These are phyloP conservation scores for Euschistus heros DNA, from an alignment of 1,140 invertebrate species.

Conservation along the genomic window DNA sequence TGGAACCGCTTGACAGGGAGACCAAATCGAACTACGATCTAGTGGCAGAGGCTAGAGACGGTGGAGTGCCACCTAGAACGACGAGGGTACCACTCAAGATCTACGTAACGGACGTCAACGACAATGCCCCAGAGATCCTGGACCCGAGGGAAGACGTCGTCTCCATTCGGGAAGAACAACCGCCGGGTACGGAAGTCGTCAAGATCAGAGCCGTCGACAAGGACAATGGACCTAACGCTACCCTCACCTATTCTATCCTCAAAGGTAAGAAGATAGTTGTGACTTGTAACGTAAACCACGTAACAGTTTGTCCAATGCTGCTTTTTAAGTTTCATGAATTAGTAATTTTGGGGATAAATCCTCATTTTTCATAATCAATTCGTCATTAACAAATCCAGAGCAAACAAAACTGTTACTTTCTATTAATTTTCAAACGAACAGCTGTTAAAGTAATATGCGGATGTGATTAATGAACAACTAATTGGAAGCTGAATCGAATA, in stretches of 20 bases:
- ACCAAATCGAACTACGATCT: slow-evolving; percentile 62
- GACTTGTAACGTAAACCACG: too few species aligned
- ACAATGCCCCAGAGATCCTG: slow-evolving; percentile 79
- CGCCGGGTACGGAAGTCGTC: slow-evolving; percentile 72
- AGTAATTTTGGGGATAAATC: too few species aligned
- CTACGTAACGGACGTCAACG: slow-evolving; percentile 72
- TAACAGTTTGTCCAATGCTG: too few species aligned
- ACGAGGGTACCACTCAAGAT: slow-evolving; percentile 62
- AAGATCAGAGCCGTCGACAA: slow-evolving; percentile 72
- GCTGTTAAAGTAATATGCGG: too few species aligned
- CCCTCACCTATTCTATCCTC: slow-evolving; percentile 75
- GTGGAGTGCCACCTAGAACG: slow-evolving; percentile 63
- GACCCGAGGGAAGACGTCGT: slow-evolving; percentile 79
- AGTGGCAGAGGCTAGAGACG: slow-evolving; percentile 73
- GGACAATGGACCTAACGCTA: slow-evolving; percentile 78
- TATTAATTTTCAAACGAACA: too few species aligned
- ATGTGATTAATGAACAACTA: too few species aligned
- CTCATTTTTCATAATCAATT: too few species aligned
- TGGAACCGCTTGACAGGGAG: slow-evolving; percentile 74
- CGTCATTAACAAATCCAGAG: too few species aligned
- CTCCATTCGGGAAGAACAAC: slow-evolving; percentile 77
- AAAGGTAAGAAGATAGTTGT: too few species aligned
- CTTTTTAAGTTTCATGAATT: too few species aligned
- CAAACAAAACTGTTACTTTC: too few species aligned
- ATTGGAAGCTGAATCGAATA: too few species aligned